These are phyloP conservation scores for Euproctis similis DNA, from an alignment of 2,888 invertebrate species.

Conservation along the genomic window DNA sequence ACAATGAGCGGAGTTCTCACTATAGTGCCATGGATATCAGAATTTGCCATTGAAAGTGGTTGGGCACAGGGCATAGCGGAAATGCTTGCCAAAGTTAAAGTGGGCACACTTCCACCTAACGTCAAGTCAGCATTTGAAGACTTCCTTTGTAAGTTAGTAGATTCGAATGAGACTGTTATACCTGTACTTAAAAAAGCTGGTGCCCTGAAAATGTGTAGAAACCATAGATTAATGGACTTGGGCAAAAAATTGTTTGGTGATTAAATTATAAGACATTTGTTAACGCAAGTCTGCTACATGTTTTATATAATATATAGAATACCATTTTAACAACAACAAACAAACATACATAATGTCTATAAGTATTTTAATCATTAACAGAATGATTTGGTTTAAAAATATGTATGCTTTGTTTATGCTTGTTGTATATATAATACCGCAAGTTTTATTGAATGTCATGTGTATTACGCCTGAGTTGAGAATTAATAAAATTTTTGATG, in stretches of 20 bases:
- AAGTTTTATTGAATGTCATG: conserved; percentile 14
- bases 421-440: conserved; percentile 32
- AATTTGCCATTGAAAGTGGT: conserved; percentile 94
- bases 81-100: conserved; percentile 87
- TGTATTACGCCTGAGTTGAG: conserved; percentile 18
- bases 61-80: conserved; percentile 93
- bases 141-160: conserved; percentile 88
- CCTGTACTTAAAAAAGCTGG: conserved; percentile 87
- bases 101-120: conserved; percentile 87
- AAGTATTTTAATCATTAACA: conserved; percentile 7
- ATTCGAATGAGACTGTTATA: conserved; percentile 84
- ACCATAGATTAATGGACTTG: conserved; percentile 91
- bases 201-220: conserved; percentile 88
- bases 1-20: conserved; percentile 89
- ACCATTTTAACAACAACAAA: conserved; percentile 15
- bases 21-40: conserved; percentile 90
- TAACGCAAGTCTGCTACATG: conserved; percentile 26
- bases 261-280: conserved; percentile 63
- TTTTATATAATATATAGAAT: conserved; percentile 22
- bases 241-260: conserved; percentile 92
- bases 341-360: conserved; percentile 7
- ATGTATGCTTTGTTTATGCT: conserved; percentile 13
- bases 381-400: conserved; percentile 4
- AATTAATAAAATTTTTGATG: conserved; percentile 33
- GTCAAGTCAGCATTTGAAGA: conserved; percentile 94